phyloP scores from a whole-genome alignment of 2,113 vertebrate genomes.

The Alexandromys fortis region DNA sequence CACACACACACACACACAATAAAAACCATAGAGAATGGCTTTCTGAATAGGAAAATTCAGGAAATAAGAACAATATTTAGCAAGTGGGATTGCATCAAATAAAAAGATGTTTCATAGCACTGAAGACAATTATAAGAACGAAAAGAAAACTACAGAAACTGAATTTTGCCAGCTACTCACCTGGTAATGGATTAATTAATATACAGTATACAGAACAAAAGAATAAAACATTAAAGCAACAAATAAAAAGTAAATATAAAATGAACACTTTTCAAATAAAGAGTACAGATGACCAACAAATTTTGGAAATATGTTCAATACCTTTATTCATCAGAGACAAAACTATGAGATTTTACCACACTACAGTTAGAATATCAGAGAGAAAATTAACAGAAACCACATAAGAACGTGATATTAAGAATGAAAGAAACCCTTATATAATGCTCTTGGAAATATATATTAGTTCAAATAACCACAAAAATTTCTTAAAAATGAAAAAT shows the following conservation, averaged over 20 bases:
- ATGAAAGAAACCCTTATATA: background rate
- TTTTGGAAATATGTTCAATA: background rate
- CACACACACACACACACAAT: no score
- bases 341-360: background rate
- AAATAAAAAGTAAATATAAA: background rate
- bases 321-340: background rate
- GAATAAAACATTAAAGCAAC: background rate
- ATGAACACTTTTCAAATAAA: background rate
- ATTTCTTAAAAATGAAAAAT: background rate
- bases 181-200: background rate
- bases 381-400: background rate
- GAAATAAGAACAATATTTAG: background rate
- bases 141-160: background rate
- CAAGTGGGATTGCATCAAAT: background rate
- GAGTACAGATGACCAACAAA: background rate
- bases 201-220: background rate
- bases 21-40: background rate
- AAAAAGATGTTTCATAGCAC: background rate
- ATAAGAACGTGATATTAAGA: background rate
- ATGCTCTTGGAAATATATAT: background rate
- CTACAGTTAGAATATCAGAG: background rate
- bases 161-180: background rate
- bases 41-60: background rate
- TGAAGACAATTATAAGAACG: background rate
- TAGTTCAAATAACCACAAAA: background rate